phyloP scores from a whole-genome alignment of 2,797 vertebrate genomes.

The Urophycis tenuis region DNA sequence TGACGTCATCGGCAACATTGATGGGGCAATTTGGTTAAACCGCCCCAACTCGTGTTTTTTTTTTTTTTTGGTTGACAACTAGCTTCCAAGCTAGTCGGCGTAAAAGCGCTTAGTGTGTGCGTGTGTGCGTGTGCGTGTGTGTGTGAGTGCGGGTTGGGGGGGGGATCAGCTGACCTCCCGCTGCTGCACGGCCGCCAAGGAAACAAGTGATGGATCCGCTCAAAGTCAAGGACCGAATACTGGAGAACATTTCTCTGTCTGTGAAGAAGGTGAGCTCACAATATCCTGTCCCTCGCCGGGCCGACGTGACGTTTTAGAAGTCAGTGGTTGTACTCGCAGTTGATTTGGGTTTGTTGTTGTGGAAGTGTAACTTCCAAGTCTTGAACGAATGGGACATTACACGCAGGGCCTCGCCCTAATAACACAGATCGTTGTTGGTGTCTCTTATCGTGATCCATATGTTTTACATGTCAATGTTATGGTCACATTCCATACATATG shows the following conservation, averaged over 20 bases:
- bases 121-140: too few species aligned
- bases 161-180: constrained; percentile 66
- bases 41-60: neutral
- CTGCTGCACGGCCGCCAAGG: constrained; percentile 44
- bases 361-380: neutral
- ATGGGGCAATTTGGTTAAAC: neutral
- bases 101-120: too few species aligned
- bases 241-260: constrained; percentile 93
- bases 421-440: neutral
- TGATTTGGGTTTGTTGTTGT: neutral
- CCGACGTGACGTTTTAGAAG: neutral
- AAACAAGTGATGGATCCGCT: constrained; percentile 82
- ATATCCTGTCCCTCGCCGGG: neutral
- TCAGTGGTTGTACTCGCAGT: neutral
- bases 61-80: neutral
- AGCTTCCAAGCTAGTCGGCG: neutral
- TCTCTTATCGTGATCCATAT: neutral
- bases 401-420: neutral
- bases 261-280: constrained; percentile 84
- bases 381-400: too few species aligned
- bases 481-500: neutral
- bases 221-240: constrained; percentile 93
- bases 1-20: neutral
- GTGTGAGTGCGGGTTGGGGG: too few species aligned
- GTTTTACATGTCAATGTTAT: neutral